Evolutionary conservation across 2,113 vertebrate species (phyloP).

Genomic region (Psammodynastes pulverulentus): DNA sequence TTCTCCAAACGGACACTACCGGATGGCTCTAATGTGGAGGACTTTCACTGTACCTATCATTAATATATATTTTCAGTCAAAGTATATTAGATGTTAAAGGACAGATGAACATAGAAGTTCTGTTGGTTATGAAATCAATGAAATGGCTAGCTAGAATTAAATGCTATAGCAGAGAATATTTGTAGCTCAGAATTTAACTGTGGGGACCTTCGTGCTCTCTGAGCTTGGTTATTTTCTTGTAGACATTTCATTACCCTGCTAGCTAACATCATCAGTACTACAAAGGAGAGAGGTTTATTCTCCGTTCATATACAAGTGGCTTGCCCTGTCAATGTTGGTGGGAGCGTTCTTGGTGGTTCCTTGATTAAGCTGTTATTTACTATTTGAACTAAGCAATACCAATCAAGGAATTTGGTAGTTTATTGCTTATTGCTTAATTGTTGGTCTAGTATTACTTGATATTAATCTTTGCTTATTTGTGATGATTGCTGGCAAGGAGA

Average conservation of each 20-base stretch:
- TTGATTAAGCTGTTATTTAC: background rate
- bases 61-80: background rate
- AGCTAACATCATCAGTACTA: background rate
- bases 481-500: background rate
- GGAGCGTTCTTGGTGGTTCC: background rate
- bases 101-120: background rate
- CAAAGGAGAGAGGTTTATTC: background rate
- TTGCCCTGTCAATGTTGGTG: background rate
- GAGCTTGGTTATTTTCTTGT: background rate
- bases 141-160: background rate
- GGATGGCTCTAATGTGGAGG: background rate
- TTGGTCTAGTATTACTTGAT: background rate
- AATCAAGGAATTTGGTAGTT: background rate
- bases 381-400: background rate
- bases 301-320: background rate
- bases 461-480: background rate
- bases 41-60: background rate
- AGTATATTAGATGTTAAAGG: background rate
- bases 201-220: background rate
- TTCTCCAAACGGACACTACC: background rate
- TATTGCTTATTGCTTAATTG: background rate
- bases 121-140: background rate
- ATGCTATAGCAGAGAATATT: background rate
- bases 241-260: background rate
- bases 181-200: background rate